Evolutionary conservation across 2,888 invertebrate species (phyloP), one percentile per base, ranked within the genome.

Genomic region (Sepioteuthis lessoniana): DNA sequence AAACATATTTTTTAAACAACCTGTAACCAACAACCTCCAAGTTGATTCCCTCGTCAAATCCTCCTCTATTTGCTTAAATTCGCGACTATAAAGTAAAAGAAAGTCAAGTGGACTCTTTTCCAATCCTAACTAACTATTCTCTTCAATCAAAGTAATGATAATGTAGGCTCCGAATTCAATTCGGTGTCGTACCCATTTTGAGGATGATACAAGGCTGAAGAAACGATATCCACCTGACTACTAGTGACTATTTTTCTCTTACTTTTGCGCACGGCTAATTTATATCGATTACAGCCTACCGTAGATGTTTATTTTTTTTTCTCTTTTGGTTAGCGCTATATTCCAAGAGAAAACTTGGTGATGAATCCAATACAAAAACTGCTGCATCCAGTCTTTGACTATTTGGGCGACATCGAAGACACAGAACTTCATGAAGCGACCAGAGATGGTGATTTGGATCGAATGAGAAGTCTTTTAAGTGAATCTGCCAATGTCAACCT

Each of bases 391-490:
- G 92, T 92, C 31, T 92, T 92, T 92, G 92, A 92, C 31, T 47
- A 92, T n/a, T 47, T 92, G n/a, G 92, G 92, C 16, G 92, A 92
- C 47, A 47, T 92, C n/a, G 92, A 92, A 92, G 92, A 92, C n/a
- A 92, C 46, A n/a, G 92, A 92, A 47, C 42, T 92, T 4, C 92
- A 92, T 31, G 31, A 92, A 46, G 92, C 92, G 35, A 47, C 92
- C 10, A 42, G 92, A 10, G 92, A 92, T 47, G 47, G 92, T 5
- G 47, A 92, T 47, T 92, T 92, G 46, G 92, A 28, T 92, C 46
- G 47, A 21, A 92, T 92, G 92, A 42, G 47, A 92, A 21, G 16
- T 42, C 46, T 92, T 31, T 47, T 92, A 42, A 28, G 4, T 1
- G 38, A n/a, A 47, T n/a, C 92, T 10, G 1, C 47, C 47, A 47